A percentile compares a stretch with the other conserved stretches of the same genome.
Conservation (phyloP, 2,888 invertebrate species). For the Xestia sexstrigata region DNA sequence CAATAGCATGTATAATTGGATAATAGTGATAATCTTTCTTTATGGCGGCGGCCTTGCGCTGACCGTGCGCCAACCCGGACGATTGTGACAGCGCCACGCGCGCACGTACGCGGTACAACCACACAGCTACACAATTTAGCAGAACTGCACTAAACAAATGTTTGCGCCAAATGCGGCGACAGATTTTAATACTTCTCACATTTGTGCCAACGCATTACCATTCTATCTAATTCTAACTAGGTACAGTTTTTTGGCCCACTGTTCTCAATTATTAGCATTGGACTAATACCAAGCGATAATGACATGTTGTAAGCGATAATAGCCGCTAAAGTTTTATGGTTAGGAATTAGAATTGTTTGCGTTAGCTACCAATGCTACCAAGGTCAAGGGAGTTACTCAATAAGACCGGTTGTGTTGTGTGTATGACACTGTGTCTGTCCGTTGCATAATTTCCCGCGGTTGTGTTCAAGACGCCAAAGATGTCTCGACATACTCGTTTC, state of each 20-base stretch:
- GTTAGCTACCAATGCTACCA: conserved; percentile 65
- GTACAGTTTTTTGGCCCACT: conserved; percentile 86
- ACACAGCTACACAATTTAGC: conserved; percentile 50
- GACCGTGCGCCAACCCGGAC: conserved; percentile 71
- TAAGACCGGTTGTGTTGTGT: conserved; percentile 82
- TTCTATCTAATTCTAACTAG: conserved; percentile 72
- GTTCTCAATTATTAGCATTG: conserved; percentile 86
- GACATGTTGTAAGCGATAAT: conserved; percentile 78
- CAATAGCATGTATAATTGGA: conserved; percentile 85
- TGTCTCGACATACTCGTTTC: conserved; percentile 43
- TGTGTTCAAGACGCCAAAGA: conserved; percentile 57
- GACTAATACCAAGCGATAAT: conserved; percentile 87
- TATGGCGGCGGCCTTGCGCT: conserved; percentile 79
- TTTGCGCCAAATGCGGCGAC: conserved; percentile 69
- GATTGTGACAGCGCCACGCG: conserved; percentile 50
- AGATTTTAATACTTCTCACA: conserved; percentile 62
- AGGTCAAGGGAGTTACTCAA: conserved; percentile 86
- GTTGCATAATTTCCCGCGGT: conserved; percentile 83
- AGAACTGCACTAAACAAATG: conserved; percentile 64
- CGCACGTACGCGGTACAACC: conserved; percentile 14
- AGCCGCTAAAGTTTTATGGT: conserved; percentile 72
- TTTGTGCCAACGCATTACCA: conserved; percentile 70
- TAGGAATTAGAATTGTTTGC: conserved; percentile 76
- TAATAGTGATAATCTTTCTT: conserved; percentile 84
- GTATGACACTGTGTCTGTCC: conserved; percentile 69